Evolutionary conservation across 1,140 invertebrate genomes (phyloP), one percentile per base, ranked within the genome.

Genomic region (Zophobas morio): DNA sequence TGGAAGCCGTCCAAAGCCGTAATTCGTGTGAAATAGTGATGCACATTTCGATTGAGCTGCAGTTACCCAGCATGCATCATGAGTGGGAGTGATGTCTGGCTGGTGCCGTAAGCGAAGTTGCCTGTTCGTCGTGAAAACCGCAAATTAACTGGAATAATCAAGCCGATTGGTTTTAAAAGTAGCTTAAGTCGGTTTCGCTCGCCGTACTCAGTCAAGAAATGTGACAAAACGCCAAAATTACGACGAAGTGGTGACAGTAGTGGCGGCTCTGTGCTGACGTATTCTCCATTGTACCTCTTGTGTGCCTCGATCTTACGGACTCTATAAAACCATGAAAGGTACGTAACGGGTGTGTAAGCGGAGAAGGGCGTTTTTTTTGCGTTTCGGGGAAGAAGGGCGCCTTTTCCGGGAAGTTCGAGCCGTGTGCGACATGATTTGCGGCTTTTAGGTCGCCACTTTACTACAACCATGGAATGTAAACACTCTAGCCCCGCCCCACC

Each of bases 401-500:
- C 8, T 6, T 33, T 5, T 54, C 3, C 20, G 1, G 32, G 33
- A 34, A 54, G 53, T 54, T 34, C 49, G n/a, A 46, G 4, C 42
- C 33, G n/a, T 6, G n/a, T 37, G 39, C 8, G 42, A 66, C 34
- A 72, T 73, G 54, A 73, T 73, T 73, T 73, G 71, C 71, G 71
- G 71, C 71, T 73, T 73, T 73, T 73, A 39, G 71, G 71, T 73
- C 71, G 71, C 71, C 71, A 73, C 71, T 73, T 73, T 73, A 73
- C 72, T 74, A 74, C 72, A 46, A 74, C 39, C 54, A 57, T 74
- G 53, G 72, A 74, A 83, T 83, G 82, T 83, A 83, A 83, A 83
- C 82, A 83, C 66, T 79, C 76, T 81, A 79, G 79, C 82, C 82
- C 82, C 81, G 79, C 82, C 82, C 82, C 81, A 78, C 73, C 76